Percentiles rank a stretch among this genome's conserved stretches.
These are phyloP conservation scores for Drosophila dives DNA, from an alignment of 2,888 invertebrate genomes.

Conservation along the genomic window DNA sequence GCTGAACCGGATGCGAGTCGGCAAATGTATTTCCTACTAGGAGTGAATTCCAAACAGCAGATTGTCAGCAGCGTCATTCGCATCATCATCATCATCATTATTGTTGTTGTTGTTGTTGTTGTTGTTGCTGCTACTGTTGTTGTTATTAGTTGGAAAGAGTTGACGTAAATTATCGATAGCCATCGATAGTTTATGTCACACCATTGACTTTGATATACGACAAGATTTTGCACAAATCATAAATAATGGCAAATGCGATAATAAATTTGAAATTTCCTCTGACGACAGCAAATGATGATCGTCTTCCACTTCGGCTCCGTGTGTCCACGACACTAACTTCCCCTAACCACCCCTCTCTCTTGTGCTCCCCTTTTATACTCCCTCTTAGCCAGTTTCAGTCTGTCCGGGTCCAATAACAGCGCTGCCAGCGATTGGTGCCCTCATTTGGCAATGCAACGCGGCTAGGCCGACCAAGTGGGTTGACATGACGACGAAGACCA, in stretches of 20 bases:
- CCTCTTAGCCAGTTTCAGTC: background rate
- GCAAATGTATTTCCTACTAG: conserved; percentile 32
- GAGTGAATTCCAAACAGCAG: conserved; percentile 30
- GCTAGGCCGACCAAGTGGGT: conserved; percentile 59
- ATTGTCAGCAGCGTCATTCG: conserved; percentile 50
- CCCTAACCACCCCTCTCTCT: background rate
- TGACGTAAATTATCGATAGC: conserved; percentile 84
- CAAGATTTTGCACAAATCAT: conserved; percentile 83
- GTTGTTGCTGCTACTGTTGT: conserved; percentile 13
- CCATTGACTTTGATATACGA: conserved; percentile 83
- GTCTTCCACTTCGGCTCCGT: conserved; percentile 36
- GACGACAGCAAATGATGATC: conserved; percentile 81
- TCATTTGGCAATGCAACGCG: conserved; percentile 44
- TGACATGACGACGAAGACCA: conserved; percentile 46
- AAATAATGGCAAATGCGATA: conserved; percentile 84
- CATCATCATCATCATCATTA: conserved; percentile 46
- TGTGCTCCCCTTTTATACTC: no score
- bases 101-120: conserved; percentile 11
- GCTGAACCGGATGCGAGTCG: conserved; percentile 46
- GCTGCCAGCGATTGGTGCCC: conserved; percentile 24
- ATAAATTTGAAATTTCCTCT: conserved; percentile 84
- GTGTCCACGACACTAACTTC: conserved; percentile 31
- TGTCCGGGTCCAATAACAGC: conserved; percentile 23
- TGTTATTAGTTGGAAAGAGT: conserved; percentile 65
- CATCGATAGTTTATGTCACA: conserved; percentile 82